phyloP scores from a whole-genome alignment of 2,113 vertebrate genomes.

The Nerophis lumbriciformis region DNA sequence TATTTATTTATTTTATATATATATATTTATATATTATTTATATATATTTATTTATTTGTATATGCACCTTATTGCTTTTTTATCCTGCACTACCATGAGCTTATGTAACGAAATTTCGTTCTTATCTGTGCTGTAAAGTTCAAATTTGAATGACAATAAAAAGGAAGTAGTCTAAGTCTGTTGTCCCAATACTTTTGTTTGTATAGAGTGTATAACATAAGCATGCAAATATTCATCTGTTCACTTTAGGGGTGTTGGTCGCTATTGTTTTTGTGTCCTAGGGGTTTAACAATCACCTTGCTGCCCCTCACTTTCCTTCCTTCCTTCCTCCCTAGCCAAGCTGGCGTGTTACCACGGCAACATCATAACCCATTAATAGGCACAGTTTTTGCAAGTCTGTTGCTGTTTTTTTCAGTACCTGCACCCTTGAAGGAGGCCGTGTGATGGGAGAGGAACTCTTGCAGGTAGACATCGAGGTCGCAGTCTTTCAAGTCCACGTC shows the following conservation, averaged over 20 bases:
- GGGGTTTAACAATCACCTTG: constrained; percentile 42
- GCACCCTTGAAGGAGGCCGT: constrained; percentile 81
- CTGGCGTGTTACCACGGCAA: constrained; percentile 25
- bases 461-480: constrained; percentile 80
- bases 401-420: constrained; percentile 18
- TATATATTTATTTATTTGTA: no score
- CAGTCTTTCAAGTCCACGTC: constrained; percentile 60
- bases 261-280: constrained; percentile 40
- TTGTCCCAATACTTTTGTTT: not conserved
- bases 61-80: no score
- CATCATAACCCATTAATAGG: not conserved
- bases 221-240: not conserved
- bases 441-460: constrained; percentile 82
- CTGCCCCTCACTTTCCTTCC: constrained; percentile 48
- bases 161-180: no score
- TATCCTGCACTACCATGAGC: no score
- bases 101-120: no score
- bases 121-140: no score
- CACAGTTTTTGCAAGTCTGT: not conserved
- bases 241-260: constrained; percentile 1
- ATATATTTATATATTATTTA: no score
- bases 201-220: not conserved
- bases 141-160: no score
- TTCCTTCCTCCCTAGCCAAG: constrained; percentile 20
- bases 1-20: no score